Conservation (phyloP, 53 echinoderm and acorn worm species). For the Temnopleurus reevesii region DNA sequence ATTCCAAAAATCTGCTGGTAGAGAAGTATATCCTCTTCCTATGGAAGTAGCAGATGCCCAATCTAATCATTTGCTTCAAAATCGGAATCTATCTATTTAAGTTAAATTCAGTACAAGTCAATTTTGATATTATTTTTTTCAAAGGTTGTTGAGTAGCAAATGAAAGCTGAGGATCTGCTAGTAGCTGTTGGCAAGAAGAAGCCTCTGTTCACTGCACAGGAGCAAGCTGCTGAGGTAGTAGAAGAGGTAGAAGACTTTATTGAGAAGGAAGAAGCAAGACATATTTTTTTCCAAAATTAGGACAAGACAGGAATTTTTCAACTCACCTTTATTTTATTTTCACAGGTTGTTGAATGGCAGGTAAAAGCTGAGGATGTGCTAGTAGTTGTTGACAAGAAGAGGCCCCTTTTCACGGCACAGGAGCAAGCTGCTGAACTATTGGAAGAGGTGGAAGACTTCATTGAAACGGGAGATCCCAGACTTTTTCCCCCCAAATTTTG, state of each 20-base stretch:
- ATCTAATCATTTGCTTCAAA: no score
- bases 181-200: conserved; percentile 58
- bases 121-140: no score
- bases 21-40: no score
- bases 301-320: no score
- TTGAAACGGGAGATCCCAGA: conserved; percentile 62
- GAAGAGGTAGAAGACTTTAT: conserved; percentile 81
- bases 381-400: conserved; percentile 53
- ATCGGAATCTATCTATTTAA: no score
- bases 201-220: conserved; percentile 58
- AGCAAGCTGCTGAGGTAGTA: conserved; percentile 71
- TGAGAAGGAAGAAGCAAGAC: conserved; percentile 62
- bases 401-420: conserved; percentile 54
- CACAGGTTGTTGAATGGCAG: conserved; percentile 80
- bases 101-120: no score
- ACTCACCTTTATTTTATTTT: no score
- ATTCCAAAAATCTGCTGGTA: no score
- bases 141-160: conserved; percentile 81
- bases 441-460: conserved; percentile 77
- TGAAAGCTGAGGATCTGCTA: conserved; percentile 75
- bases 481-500: no score
- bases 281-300: no score
- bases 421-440: conserved; percentile 74
- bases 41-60: no score
- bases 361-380: conserved; percentile 78